Conservation (phyloP, 2,888 invertebrate species). For the Dynastes maya region DNA sequence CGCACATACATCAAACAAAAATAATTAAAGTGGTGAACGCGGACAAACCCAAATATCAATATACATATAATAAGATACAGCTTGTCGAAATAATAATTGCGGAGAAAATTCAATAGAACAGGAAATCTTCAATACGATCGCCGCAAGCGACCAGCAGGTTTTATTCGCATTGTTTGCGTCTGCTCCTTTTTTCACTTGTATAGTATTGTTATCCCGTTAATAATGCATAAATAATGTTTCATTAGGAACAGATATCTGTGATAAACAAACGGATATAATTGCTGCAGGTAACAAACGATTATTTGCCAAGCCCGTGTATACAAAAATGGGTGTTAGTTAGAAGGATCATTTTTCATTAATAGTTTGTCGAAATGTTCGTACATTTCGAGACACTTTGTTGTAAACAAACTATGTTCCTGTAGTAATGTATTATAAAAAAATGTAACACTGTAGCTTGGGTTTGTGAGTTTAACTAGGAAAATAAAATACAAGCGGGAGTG, state of each 20-base stretch:
- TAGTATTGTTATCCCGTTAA: not conserved
- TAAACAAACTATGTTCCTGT: too few relatives aligned
- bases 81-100: not conserved
- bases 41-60: not conserved
- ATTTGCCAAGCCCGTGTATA: slow-evolving; percentile 2
- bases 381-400: not conserved
- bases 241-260: not conserved
- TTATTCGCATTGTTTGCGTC: not conserved
- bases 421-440: too few relatives aligned
- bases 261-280: not conserved
- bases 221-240: slow-evolving; percentile 6
- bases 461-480: too few relatives aligned
- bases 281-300: slow-evolving; percentile 1
- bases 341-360: not conserved
- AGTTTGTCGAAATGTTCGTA: not conserved
- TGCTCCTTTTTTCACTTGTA: too few relatives aligned
- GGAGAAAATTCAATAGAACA: slow-evolving; percentile 10
- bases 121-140: slow-evolving; percentile 3
- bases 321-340: not conserved
- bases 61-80: not conserved
- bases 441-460: too few relatives aligned
- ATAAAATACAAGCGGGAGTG: too few relatives aligned
- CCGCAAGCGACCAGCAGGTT: not conserved
- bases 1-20: too few relatives aligned
- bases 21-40: too few relatives aligned